Percentiles rank a stretch among this genome's conserved stretches.
Evolutionary conservation across 2,888 invertebrate genomes (phyloP).

Genomic region (Cordilura impudica): DNA sequence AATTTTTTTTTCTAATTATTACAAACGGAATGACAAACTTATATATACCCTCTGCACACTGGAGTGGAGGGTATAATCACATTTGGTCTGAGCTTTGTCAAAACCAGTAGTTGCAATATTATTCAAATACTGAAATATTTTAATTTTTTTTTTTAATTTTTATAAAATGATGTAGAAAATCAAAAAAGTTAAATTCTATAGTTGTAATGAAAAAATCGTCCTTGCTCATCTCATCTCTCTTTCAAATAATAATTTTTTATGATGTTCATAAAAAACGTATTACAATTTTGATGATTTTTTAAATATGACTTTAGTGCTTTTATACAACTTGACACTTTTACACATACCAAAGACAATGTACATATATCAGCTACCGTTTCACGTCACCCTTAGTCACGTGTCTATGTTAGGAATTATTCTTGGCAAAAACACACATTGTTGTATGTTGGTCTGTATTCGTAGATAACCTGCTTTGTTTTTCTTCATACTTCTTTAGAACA

Average conservation of each 20-base stretch:
- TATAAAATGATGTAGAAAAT: no score
- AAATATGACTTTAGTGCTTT: conserved; percentile 75
- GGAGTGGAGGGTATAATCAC: no score
- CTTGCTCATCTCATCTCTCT: no score
- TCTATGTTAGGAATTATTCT: conserved; percentile 35
- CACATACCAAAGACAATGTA: neutral
- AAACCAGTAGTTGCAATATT: no score
- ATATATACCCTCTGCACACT: no score
- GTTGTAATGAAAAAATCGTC: no score
- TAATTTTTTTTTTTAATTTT: no score
- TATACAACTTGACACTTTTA: conserved; percentile 70
- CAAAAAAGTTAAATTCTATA: no score
- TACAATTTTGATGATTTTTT: conserved; percentile 74
- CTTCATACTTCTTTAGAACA: conserved; percentile 5
- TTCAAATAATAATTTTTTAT: neutral
- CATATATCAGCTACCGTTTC: neutral
- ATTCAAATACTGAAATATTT: no score
- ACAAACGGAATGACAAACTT: no score
- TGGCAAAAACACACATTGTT: conserved; percentile 26
- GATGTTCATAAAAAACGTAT: conserved; percentile 34
- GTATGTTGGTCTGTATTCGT: conserved; percentile 1
- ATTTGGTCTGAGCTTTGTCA: no score
- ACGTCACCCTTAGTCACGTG: conserved; percentile 53
- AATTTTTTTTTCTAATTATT: no score
- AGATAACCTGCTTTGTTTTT: conserved; percentile 46